Percentiles rank a stretch among this genome's conserved stretches.
phyloP scores from a whole-genome alignment of 2,797 vertebrate genomes.

The Phyllotis vaccarum region DNA sequence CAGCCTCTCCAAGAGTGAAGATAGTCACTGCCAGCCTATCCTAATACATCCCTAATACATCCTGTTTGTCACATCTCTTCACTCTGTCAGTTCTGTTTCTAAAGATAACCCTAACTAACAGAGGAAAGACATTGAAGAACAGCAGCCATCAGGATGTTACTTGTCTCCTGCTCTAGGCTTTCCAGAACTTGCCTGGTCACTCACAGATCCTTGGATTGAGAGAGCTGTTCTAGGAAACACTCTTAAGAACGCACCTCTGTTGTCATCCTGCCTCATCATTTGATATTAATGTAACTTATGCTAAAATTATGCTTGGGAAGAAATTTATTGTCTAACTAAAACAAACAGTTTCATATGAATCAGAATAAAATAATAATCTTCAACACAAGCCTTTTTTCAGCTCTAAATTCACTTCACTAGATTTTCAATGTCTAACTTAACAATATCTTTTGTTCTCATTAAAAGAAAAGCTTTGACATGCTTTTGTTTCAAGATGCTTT shows the following conservation, averaged over 20 bases:
- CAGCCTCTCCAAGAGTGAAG: neutral
- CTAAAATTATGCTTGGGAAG: slow-evolving; percentile 59
- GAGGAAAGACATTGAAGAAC: neutral
- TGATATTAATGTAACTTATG: slow-evolving; percentile 39
- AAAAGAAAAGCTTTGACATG: slow-evolving; percentile 63
- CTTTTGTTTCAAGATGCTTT: slow-evolving; percentile 69
- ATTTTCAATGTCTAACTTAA: slow-evolving; percentile 54
- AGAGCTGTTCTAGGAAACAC: neutral
- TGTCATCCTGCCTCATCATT: slow-evolving; percentile 38
- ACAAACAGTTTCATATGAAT: slow-evolving; percentile 71
- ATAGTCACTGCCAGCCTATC: neutral
- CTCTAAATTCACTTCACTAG: slow-evolving; percentile 47
- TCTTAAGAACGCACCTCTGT: neutral
- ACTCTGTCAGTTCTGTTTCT: neutral
- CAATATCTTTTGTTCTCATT: slow-evolving; percentile 62
- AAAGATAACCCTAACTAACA: neutral
- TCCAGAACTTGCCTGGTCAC: neutral
- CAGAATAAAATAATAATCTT: slow-evolving; percentile 68
- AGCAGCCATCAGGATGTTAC: neutral
- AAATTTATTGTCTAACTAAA: slow-evolving; percentile 73
- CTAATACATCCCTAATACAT: neutral
- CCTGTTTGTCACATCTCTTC: neutral
- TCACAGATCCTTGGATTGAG: neutral
- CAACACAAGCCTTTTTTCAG: slow-evolving; percentile 61
- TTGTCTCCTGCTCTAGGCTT: neutral